Evolutionary conservation across 2,113 vertebrate species (phyloP).

Genomic region (Pipra filicauda): DNA sequence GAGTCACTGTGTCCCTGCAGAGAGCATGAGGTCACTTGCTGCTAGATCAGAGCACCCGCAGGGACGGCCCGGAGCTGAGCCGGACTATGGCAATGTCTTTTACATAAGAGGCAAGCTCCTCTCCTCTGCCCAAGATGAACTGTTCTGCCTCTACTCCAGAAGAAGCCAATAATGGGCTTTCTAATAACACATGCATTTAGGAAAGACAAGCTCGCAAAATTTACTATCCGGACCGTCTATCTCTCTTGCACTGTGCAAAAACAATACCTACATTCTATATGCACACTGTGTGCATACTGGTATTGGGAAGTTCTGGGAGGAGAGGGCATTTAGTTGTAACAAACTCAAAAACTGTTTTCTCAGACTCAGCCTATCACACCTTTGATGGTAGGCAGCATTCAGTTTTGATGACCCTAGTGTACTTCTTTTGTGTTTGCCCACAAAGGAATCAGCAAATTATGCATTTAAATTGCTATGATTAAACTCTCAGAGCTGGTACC

Average conservation of each 20-base stretch:
- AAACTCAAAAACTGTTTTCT: background rate
- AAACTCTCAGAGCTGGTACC: background rate
- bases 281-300: background rate
- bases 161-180: background rate
- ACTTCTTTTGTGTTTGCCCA: background rate
- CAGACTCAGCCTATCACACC: background rate
- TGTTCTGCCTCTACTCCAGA: background rate
- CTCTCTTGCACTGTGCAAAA: background rate
- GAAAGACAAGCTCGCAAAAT: background rate
- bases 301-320: accelerated
- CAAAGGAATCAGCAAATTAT: background rate
- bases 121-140: background rate
- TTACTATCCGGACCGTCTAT: background rate
- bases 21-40: constrained; percentile 29
- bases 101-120: background rate
- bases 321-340: background rate
- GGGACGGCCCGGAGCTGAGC: background rate
- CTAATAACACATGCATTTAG: background rate
- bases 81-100: accelerated
- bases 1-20: background rate
- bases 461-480: background rate
- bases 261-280: background rate
- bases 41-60: background rate
- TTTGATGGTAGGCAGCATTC: background rate
- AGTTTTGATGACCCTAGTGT: background rate